phyloP scores from a whole-genome alignment of 1,140 invertebrate species.

The Procambarus virginalis region DNA sequence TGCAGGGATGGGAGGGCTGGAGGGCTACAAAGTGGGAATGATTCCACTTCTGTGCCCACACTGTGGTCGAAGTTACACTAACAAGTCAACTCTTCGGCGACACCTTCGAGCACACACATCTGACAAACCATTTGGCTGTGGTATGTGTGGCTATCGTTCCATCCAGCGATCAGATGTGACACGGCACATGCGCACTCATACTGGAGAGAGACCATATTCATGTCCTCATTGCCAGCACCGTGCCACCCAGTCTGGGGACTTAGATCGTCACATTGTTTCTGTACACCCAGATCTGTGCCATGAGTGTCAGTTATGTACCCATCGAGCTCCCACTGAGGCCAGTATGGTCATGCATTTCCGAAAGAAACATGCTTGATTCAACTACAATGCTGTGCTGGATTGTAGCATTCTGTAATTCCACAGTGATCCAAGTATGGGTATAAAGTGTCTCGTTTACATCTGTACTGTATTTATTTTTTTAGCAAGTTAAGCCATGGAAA shows the following conservation, averaged over 20 bases:
- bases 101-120: conserved; percentile 44
- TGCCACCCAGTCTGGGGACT: conserved; percentile 54
- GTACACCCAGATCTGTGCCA: conserved; percentile 41
- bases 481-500: neutral
- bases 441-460: neutral
- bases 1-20: conserved; percentile 15
- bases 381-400: neutral
- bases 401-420: neutral
- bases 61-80: conserved; percentile 51
- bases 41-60: conserved; percentile 36
- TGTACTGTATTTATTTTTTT: neutral
- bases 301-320: conserved; percentile 45
- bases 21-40: neutral
- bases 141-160: conserved; percentile 40
- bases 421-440: neutral
- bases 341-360: conserved; percentile 47
- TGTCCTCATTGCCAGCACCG: conserved; percentile 52
- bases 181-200: conserved; percentile 52
- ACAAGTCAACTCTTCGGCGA: conserved; percentile 49
- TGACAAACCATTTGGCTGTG: conserved; percentile 44
- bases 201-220: conserved; percentile 45
- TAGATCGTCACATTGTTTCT: conserved; percentile 53
- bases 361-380: conserved; percentile 41
- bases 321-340: conserved; percentile 30
- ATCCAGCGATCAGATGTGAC: conserved; percentile 50